Evolutionary conservation across 2,888 invertebrate species (phyloP), one percentile per base, ranked within the genome.

Genomic region (Scaptomyza parva): DNA sequence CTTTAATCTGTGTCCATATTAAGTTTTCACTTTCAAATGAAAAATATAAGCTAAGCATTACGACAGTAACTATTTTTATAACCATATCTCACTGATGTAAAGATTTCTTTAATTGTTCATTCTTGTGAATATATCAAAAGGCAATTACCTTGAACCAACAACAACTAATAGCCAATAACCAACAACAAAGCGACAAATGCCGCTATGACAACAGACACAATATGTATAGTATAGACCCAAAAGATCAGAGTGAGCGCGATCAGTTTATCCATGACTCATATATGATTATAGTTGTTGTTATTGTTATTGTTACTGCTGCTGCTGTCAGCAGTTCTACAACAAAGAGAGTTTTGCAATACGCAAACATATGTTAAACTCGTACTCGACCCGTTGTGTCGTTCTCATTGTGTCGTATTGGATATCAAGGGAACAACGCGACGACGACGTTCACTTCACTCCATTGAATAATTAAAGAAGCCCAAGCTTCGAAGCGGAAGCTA

Each of bases 391-490:
- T 20, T 39, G 37, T 44, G 22, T 2, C 3, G 22, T 24, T 24
- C 7, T 1, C 35, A 9, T n/a, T 39, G 39, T 44, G 50, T 57
- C 37, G 57, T 43, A 48, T 51, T 52, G 67, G 72, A 76, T 72
- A 75, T 61, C 72, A 54, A 45, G 50, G 58, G 59, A 63, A 43
- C 37, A 37, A 17, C 51, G 24, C 53, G 44, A n/a, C n/a, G n/a
- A n/a, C 28, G 28, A 54, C 44, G 53, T 35, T 61, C 28, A 28
- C 48, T 45, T 33, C 37, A 62, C 62, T 62, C 58, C 70, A 82
- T 82, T 82, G 70, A 82, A 81, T 82, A 82, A 82, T 81, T 78
- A 78, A 37, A 75, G 60, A 63, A 76, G 63, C 57, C 48, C 61
- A 68, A 55, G n/a, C n/a, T 26, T 45, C 61, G n/a, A n/a, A 65